Evolutionary conservation across 1,140 invertebrate genomes (phyloP), one percentile per base, ranked within the genome.

Genomic region (Anthonomus grandis): DNA sequence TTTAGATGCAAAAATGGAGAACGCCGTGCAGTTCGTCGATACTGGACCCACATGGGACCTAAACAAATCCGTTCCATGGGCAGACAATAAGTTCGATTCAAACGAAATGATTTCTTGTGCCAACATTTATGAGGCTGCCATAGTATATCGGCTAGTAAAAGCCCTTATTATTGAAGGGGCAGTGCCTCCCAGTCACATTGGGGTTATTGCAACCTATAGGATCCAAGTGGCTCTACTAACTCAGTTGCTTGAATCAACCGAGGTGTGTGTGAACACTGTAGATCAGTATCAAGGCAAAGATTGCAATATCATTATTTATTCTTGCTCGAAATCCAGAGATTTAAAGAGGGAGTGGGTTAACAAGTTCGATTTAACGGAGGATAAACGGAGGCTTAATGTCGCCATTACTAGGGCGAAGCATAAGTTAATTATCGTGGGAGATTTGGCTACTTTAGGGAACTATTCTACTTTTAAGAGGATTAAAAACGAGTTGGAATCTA

Each of bases 211-310:
- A 2, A 92, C 94, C 0, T 99, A 91, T 69, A 80, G 86, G 24
- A 83, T 84, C 13, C 96, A 98, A 79, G 93, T 97, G 1, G 76
- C 82, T 19, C 70, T 87, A 5, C 67, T 94, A 9, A 50, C 49
- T 19, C n/a, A 39, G 12, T 17, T 71, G 46, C 0, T 63, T 65
- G 8, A 59, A 45, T 12, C 42, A 49, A 19, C 45, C 19, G 44
- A 75, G 52, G 75, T 95, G 3, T 93, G 97, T 76, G 85, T 95
- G 4, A 97, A 92, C 72, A 98, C 96, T 1, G 92, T 98, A 3
- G 96, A 99, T 78, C 93, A 97, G 74, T 98, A 91, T 75, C 96
- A 99, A 78, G 95, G 95, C 5, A 77, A 91, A 58, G 96, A 98
- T 72, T 98, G 97, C 73, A 81, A 86, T 41, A 77, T 97, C 17